Base-by-base conservation (phyloP, 2,797 vertebrate species). In the Platyrinchus mystaceus region DNA sequence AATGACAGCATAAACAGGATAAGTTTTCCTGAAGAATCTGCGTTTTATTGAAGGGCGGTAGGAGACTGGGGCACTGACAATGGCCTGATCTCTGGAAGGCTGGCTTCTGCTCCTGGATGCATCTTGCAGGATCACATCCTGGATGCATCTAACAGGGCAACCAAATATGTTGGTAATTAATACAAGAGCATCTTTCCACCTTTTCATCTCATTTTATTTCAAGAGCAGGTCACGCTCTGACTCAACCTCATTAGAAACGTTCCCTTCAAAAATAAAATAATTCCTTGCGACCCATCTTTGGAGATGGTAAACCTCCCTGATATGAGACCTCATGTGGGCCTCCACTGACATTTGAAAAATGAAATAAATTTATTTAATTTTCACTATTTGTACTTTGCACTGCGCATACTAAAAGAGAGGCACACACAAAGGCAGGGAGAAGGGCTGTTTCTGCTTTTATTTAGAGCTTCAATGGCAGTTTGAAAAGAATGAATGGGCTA, bases 261-360 rank as follows among this genome's bases (percentile, higher is more conserved):
- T 28, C 28, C 34, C 27, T 86, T 90, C 50, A 75, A 58, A 92
- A 93, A 77, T 41, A 85, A 94, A 87, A 81, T 39, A 91, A 34
- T 63, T 15, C 36, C 9, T 27, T 80, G 21, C 58, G 30, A 39
- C n/a, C 37, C 46, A 83, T 41, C 22, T 87, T 82, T 84, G 8
- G 37, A 90, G 43, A 53, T 1, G 1, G 10, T 14, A 7, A 34
- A 60, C 12, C 26, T 84, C 87, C 30, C 39, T 68, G 75, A 68
- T 2, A 2, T 2, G 8, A 76, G 43, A 63, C 21, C 18, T 78
- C 50, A 49, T 7, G 53, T 0, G 1, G 32, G 23, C 27, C 11
- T 28, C 47, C 30, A 36, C 14, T 4, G 8, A 63, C 47, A 81
- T 87, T 44, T 26, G 9, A 71, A 89, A 83, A 71, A 64, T 19